A percentile compares a stretch with the other conserved stretches of the same genome.
Evolutionary conservation across 2,113 vertebrate species (phyloP).

Genomic region (Microtus richardsoni): DNA sequence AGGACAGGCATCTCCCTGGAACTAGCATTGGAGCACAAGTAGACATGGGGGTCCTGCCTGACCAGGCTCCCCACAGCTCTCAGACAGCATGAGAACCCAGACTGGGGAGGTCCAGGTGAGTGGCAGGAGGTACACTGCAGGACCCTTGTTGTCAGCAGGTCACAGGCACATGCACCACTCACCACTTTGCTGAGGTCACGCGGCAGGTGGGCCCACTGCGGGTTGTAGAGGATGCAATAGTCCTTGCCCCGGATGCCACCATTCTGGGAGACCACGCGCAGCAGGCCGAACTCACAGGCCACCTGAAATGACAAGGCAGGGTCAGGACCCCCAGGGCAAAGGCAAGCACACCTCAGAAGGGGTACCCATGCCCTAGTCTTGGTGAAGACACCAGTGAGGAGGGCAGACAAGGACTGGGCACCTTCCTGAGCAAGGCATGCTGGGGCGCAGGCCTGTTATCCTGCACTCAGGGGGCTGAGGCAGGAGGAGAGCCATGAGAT

Average conservation of each 20-base stretch:
- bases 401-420: too few relatives aligned
- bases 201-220: conserved; percentile 95
- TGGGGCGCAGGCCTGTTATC: background rate
- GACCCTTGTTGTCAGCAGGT: too few relatives aligned
- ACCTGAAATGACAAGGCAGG: conserved; percentile 84
- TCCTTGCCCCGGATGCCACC: conserved; percentile 91
- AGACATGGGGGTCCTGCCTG: background rate
- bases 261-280: conserved; percentile 91
- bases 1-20: background rate
- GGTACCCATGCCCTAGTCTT: too few relatives aligned
- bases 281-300: conserved; percentile 94
- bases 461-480: background rate
- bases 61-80: background rate
- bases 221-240: conserved; percentile 97
- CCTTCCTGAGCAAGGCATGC: background rate
- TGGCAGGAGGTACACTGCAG: background rate
- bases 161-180: conserved; percentile 79
- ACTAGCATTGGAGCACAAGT: background rate
- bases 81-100: background rate
- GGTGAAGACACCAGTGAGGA: background rate
- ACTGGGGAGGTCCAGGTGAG: background rate
- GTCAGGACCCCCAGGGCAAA: background rate
- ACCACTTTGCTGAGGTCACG: conserved; percentile 95
- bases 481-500: background rate
- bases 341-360: background rate